These are phyloP conservation scores for Hetaerina americana DNA, from an alignment of 1,140 invertebrate species.

Conservation along the genomic window DNA sequence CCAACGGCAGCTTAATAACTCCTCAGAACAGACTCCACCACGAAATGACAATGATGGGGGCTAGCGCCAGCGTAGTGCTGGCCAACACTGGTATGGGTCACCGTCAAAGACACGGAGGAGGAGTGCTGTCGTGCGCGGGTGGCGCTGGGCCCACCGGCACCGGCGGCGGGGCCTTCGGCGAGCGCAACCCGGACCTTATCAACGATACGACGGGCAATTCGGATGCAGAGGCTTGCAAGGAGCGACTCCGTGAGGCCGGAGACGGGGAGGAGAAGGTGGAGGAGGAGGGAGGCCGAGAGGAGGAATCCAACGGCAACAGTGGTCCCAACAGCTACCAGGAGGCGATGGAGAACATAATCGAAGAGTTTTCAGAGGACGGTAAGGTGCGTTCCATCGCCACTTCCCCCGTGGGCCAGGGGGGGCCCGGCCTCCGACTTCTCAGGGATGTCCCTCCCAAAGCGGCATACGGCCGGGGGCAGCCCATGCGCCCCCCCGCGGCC, in stretches of 20 bases:
- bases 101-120: background rate
- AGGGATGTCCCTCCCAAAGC: background rate
- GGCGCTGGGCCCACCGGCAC: background rate
- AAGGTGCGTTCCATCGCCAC: conserved; percentile 20
- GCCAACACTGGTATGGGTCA: background rate
- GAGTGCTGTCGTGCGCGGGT: conserved; percentile 5
- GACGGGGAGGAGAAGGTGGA: conserved; percentile 11
- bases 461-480: background rate
- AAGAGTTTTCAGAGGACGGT: conserved; percentile 10
- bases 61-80: conserved; percentile 7
- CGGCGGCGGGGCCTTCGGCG: conserved; percentile 18
- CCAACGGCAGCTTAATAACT: conserved; percentile 19
- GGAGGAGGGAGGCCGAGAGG: background rate
- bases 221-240: conserved; percentile 11
- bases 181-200: conserved; percentile 62
- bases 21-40: conserved; percentile 25
- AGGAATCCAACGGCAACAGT: conserved; percentile 9
- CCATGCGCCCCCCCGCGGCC: background rate
- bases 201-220: conserved; percentile 54
- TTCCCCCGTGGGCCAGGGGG: conserved; percentile 31
- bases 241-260: conserved; percentile 1
- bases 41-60: conserved; percentile 20
- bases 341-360: conserved; percentile 18
- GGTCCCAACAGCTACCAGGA: conserved; percentile 18
- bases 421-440: conserved; percentile 17